Base-by-base conservation (phyloP, 1,140 invertebrate genomes). In the Eumeta japonica region DNA sequence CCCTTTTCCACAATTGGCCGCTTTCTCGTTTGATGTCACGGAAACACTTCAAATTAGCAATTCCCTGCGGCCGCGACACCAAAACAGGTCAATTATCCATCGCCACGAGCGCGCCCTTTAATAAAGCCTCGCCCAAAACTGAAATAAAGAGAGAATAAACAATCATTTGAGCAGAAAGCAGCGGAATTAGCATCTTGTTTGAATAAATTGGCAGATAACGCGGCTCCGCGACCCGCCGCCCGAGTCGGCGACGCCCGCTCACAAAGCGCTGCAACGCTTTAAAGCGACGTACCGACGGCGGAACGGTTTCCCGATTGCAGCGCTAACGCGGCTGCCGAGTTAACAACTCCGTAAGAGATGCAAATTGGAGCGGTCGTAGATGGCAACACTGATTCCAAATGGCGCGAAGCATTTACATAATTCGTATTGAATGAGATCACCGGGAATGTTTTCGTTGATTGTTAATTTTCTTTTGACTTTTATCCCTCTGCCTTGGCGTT, bases 281-380 rank as follows among this genome's bases (percentile, higher is more conserved):
- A 39, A 41, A 55, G 34, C 28, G n/a, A 16, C 35, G 16, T n/a
- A 18, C 12, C 28, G 38, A 44, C n/a, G 12, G 15, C 3, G n/a
- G 17, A 16, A 16, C 9, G 12, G 10, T 20, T 32, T 7, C 16
- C 7, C 12, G n/a, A 37, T 16, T 16, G 11, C n/a, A 55, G 62
- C 55, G 62, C 62, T 56, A 39, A 43, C 42, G 41, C 41, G 16
- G 47, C 44, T 52, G 36, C 10, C n/a, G 20, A 55, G 55, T 58
- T 61, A 66, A 61, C 61, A 61, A 64, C 45, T 55, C 36, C 39
- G 49, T 66, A 67, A 67, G 43, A 66, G 61, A 72, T 72, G 67
- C 59, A 68, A 72, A 72, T 72, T 68, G 64, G 39, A 59, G 50
- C 66, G 58, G 63, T 67, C n/a, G n/a, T n/a, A n/a, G n/a, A n/a